A percentile compares a stretch with the other conserved stretches of the same genome.
phyloP scores from a whole-genome alignment of 2,888 invertebrate species.

The Drosophila percnosoma region DNA sequence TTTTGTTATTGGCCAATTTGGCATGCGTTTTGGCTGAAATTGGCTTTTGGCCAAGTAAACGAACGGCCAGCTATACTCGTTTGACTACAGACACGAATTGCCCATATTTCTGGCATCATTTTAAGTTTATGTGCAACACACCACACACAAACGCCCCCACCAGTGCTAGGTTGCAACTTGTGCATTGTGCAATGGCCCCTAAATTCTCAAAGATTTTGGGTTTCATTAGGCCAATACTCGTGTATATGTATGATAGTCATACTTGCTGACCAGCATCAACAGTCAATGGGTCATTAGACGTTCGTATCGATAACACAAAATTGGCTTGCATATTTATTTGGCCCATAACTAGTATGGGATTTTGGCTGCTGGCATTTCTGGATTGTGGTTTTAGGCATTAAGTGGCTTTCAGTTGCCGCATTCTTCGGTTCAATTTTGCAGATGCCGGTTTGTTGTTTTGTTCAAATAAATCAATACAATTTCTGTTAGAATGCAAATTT shows the following conservation, averaged over 20 bases:
- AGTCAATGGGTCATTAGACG: slow-evolving; percentile 71
- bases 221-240: slow-evolving; percentile 69
- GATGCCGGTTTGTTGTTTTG: slow-evolving; percentile 6
- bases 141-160: slow-evolving; percentile 4
- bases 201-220: slow-evolving; percentile 72
- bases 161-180: slow-evolving; percentile 35
- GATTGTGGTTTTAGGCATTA: slow-evolving; percentile 42
- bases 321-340: slow-evolving; percentile 65
- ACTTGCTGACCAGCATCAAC: slow-evolving; percentile 22
- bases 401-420: slow-evolving; percentile 47
- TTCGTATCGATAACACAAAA: slow-evolving; percentile 61
- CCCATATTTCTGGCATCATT: slow-evolving; percentile 65
- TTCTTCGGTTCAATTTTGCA: slow-evolving; percentile 32
- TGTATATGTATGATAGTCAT: slow-evolving; percentile 7
- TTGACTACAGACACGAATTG: slow-evolving; percentile 46
- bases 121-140: slow-evolving; percentile 52
- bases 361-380: slow-evolving; percentile 41
- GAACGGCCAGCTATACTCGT: slow-evolving; percentile 45
- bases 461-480: slow-evolving; percentile 29
- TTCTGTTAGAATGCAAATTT: slow-evolving; percentile 25
- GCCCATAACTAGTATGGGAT: slow-evolving; percentile 28
- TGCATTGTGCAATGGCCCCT: slow-evolving; percentile 40
- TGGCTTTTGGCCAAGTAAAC: slow-evolving; percentile 77
- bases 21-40: slow-evolving; percentile 76
- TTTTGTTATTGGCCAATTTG: slow-evolving; percentile 78